Evolutionary conservation across 2,797 vertebrate genomes (phyloP), one percentile per base, ranked within the genome.

Genomic region (Pipistrellus kuhlii): DNA sequence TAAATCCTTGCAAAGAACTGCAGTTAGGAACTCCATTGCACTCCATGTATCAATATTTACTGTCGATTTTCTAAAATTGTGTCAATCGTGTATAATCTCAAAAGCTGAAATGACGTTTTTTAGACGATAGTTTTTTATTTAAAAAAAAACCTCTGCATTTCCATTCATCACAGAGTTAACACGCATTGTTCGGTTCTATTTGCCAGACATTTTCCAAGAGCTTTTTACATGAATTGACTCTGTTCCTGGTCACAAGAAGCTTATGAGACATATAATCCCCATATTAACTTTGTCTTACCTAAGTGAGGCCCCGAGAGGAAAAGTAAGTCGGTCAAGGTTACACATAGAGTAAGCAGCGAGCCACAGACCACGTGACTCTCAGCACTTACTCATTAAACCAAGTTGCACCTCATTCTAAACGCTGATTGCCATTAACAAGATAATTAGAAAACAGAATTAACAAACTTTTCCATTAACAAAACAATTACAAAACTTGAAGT

Each of bases 31-130:
- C 6, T 51, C 6, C 5, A n/a, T 8, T 17, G 32, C 32, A 12
- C 14, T 3, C 38, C 35, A 14, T 8, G 62, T 77, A n/a, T n/a
- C n/a, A n/a, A n/a, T n/a, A 20, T 38, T 77, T 69, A 25, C 30
- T 30, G 51, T 44, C 25, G n/a, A 41, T 80, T 76, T 93, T 35
- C 27, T 10, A 35, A 80, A 72, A 48, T 15, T 46, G 53, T n/a
- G 15, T 15, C 46, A n/a, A 62, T 73, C 9, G 8, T 69, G 9
- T 59, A 21, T 90, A 30, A 78, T 78, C 13, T 77, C 64, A 82
- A 86, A 92, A 86, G 12, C 44, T 6, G 17, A 94, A 73, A 46
- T 41, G 21, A 75, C 23, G 41, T 23, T 92, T 92, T 68, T 85
- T 68, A 73, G 35, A 59, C 46, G 25, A 66, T 7, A 87, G 27